Evolutionary conservation across 2,888 invertebrate genomes (phyloP), one percentile per base, ranked within the genome.

Genomic region (Drosophila cracens): DNA sequence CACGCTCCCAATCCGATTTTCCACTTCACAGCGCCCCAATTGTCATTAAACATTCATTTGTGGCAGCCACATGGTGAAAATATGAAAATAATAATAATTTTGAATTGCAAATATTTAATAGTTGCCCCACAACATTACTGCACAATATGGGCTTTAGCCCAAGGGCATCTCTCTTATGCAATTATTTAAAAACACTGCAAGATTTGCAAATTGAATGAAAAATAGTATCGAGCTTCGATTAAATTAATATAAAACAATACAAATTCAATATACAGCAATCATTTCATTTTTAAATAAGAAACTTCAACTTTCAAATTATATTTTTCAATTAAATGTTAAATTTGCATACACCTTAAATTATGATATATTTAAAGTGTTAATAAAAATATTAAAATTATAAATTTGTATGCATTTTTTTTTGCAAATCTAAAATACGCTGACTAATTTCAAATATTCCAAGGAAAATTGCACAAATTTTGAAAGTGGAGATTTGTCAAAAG

Each of bases 1-100:
- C 51, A 52, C 29, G 43, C 38, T 59, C 59, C 58, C 46, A 49
- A 64, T 53, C 54, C 48, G 48, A 62, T 61, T 65, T 70, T 48
- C 52, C 63, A 71, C 51, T 76, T 21, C 21, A 36, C 75, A 48
- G 33, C 49, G 43, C 38, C 40, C 46, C 46, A 46, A 46, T 25
- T 25, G 46, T 46, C 46, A 25, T 46, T 46, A 46, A 46, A 46
- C 46, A 46, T 46, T 46, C 25, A 46, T 46, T 46, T 46, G 46
- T 25, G 16, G 25, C 46, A 8, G 46, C 46, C 46, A 8, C 46
- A 46, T 16, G n/a, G 8, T 2, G 40, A 40, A 40, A 21, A 46
- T 46, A 46, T 21, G 46, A 46, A 21, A 8, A 43, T 3, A 21
- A 3, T 13, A 43, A 25, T 25, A 2, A 21, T 25, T 16, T 46